phyloP scores from a whole-genome alignment of 2,113 vertebrate species.

The Elaphurus davidianus region DNA sequence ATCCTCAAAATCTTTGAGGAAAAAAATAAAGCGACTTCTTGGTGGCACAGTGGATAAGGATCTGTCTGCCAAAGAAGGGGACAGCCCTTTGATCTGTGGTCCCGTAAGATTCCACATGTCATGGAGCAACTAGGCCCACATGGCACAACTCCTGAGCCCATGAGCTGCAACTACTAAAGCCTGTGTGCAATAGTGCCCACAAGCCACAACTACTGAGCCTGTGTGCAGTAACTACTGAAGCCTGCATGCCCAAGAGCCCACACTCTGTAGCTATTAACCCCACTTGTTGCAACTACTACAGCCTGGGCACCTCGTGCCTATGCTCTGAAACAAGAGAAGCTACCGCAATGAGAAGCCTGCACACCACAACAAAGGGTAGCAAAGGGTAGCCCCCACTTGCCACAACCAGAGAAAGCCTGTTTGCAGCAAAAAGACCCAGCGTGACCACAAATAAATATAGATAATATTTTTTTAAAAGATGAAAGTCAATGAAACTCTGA shows the following conservation, averaged over 20 bases:
- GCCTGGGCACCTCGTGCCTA: neutral
- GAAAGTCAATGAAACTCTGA: neutral
- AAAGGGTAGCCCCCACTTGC: neutral
- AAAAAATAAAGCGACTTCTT: neutral
- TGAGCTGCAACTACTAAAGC: neutral
- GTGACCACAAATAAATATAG: neutral
- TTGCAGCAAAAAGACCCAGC: neutral
- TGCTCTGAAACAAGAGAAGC: neutral
- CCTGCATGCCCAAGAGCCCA: neutral
- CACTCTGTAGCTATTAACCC: neutral
- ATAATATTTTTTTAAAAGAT: neutral
- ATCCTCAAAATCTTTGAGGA: neutral
- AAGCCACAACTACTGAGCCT: neutral
- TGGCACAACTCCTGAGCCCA: neutral
- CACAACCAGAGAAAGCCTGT: neutral
- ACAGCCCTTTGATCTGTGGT: neutral
- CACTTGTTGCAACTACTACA: neutral
- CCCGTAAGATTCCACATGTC: neutral
- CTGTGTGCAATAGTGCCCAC: accelerated
- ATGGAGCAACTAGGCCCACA: neutral
- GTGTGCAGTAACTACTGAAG: neutral
- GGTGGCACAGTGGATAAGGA: neutral
- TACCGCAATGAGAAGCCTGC: accelerated
- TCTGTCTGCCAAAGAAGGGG: neutral
- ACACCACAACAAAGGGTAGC: neutral